Evolutionary conservation across 2,888 invertebrate species (phyloP), one percentile per base, ranked within the genome.

Genomic region (Nebria salina): DNA sequence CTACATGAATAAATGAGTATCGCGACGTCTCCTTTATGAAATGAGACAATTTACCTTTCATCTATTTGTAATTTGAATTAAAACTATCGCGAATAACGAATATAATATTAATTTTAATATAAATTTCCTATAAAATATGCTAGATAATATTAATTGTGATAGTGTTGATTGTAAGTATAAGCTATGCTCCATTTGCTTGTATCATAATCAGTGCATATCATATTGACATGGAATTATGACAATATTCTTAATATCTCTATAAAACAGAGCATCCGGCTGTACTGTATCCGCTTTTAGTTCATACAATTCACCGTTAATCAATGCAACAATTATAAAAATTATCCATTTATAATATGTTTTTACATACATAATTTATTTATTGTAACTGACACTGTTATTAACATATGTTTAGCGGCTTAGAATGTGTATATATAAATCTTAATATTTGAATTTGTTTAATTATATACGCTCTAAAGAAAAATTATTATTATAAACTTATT

Each of bases 131-230:
- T 11, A 54, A 54, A 54, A 54, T 54, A 13, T 54, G 54, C 54
- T 54, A 8, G 54, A 54, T 54, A 11, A 54, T 54, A 54, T 11
- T 54, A 54, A 54, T 54, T 11, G 8, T 54, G 54, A 54, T 54
- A 8, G 6, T 54, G 54, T 11, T 54, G 54, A 11, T 54, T 54
- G 54, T 54, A 54, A 54, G 7, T 70, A 70, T 43, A 26, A 72
- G 43, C 72, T 41, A 64, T 75, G 64, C 25, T 54, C 64, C 64
- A 64, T 74, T 74, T 74, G 72, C 11, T 54, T 76, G 68, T 20
- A 54, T 77, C 72, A 72, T 64, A 77, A 77, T 77, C 72, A 77
- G 77, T 72, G 77, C 77, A 72, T 77, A 72, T 77, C 77, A 54
- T 64, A n/a, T 34, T 34, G 34, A 72, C 72, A 77, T 72, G 77